A percentile compares a stretch with the other conserved stretches of the same genome.
phyloP scores from a whole-genome alignment of 2,113 vertebrate genomes.

The Tragulus kanchil region DNA sequence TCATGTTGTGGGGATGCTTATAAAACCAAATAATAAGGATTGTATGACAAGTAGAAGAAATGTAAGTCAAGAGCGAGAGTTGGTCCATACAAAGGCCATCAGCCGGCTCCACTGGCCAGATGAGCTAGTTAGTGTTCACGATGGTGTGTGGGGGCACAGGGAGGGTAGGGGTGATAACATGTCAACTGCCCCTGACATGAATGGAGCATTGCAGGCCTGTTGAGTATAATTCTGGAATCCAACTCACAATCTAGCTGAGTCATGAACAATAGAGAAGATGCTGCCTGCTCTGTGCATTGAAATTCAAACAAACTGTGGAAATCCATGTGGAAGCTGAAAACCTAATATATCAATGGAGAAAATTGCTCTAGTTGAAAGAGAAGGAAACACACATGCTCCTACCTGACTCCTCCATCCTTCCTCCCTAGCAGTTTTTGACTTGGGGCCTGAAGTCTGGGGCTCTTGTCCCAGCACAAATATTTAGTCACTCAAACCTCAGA shows the following conservation, averaged over 20 bases:
- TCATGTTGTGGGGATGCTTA: conserved; percentile 50
- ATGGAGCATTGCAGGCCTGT: not conserved
- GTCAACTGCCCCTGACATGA: not conserved
- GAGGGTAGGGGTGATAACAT: not conserved
- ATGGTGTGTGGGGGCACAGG: not conserved
- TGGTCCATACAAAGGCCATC: not conserved
- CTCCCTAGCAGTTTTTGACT: not conserved
- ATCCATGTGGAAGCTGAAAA: not conserved
- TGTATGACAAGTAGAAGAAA: not conserved
- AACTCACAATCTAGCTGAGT: not conserved
- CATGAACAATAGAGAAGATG: not conserved
- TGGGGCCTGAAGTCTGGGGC: not conserved
- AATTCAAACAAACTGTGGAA: not conserved
- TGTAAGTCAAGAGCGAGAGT: not conserved
- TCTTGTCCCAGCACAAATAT: conserved; percentile 36
- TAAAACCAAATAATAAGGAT: conserved; percentile 29
- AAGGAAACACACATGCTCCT: not conserved
- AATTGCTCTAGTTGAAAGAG: not conserved
- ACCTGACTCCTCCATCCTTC: not conserved
- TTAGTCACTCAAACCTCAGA: conserved; percentile 35
- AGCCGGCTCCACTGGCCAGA: not conserved
- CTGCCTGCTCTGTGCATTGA: not conserved
- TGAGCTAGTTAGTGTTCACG: not conserved
- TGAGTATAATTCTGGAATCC: not conserved
- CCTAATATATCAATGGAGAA: not conserved